Conservation (phyloP, 2,113 vertebrate species). For the Corydoras maculifer region DNA sequence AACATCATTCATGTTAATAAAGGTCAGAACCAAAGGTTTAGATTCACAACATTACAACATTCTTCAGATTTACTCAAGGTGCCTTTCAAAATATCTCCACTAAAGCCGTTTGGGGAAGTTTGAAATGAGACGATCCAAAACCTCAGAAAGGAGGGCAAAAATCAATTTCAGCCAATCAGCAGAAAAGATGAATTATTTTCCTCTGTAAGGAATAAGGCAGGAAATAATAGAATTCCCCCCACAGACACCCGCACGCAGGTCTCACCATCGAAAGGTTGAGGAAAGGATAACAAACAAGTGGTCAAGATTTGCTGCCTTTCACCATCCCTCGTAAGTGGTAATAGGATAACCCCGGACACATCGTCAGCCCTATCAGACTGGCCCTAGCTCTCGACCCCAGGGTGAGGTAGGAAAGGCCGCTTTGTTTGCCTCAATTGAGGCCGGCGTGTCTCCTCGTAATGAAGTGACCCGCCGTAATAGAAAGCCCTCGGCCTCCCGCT, state of each 20-base stretch:
- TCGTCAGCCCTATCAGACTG: constrained; percentile 93
- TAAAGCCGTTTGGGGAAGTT: constrained; percentile 13
- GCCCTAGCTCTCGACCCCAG: constrained; percentile 95
- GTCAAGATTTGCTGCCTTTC: constrained; percentile 95
- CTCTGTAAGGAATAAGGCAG: constrained; percentile 68
- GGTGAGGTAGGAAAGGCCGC: constrained; percentile 89
- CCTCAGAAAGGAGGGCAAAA: constrained; percentile 51
- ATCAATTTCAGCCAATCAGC: constrained; percentile 68
- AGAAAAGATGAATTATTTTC: constrained; percentile 87
- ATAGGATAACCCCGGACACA: constrained; percentile 98
- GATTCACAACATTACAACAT: constrained; percentile 28
- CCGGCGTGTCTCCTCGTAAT: constrained; percentile 88
- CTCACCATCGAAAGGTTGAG: constrained; percentile 65
- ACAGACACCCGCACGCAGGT: constrained; percentile 11
- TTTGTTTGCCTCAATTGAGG: constrained; percentile 93
- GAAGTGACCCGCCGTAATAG: constrained; percentile 99
- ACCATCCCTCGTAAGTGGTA: constrained; percentile 97
- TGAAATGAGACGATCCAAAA: constrained; percentile 37
- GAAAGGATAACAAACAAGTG: constrained; percentile 80
- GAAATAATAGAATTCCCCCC: constrained; percentile 82
- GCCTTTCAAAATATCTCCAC: constrained; percentile 11
- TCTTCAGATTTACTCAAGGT: constrained; percentile 22
- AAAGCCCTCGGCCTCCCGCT: constrained; percentile 88
- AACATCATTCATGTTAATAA: too few relatives aligned
- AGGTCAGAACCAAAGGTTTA: neutral